Percentiles rank a stretch among this genome's conserved stretches.
Conservation (phyloP, 2,797 vertebrate species). For the Propithecus perrieri region DNA sequence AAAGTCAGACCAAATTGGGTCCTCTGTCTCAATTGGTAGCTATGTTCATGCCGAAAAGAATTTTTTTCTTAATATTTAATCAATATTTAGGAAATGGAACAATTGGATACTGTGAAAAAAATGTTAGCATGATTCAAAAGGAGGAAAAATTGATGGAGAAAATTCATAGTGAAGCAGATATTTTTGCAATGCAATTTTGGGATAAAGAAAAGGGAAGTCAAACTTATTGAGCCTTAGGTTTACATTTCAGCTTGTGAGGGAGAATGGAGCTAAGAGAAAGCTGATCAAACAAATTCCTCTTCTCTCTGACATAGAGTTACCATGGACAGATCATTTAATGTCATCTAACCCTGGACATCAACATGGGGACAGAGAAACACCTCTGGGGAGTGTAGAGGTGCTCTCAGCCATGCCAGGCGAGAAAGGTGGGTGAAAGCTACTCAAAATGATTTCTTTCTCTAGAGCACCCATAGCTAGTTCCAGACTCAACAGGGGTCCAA, state of each 20-base stretch:
- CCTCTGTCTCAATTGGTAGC: background rate
- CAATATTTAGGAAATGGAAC: conserved; percentile 8
- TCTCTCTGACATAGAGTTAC: background rate
- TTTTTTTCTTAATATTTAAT: conserved; percentile 3
- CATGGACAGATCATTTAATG: background rate
- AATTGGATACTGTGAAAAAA: background rate
- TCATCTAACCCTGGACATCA: background rate
- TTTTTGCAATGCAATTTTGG: background rate
- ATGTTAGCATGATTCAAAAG: background rate
- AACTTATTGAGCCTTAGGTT: background rate
- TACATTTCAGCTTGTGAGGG: background rate
- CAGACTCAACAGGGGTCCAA: background rate
- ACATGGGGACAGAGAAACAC: background rate
- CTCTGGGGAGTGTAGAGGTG: background rate
- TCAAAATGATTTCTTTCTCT: background rate
- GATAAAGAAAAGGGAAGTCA: background rate
- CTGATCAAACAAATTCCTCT: background rate
- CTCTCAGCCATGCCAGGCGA: background rate
- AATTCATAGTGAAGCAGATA: background rate
- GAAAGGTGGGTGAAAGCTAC: background rate
- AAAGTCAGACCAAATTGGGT: background rate
- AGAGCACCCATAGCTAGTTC: background rate
- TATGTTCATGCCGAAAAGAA: background rate
- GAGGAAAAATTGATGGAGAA: background rate
- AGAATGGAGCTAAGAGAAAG: background rate